These are phyloP conservation scores for Meteorus cinctellus DNA, from an alignment of 2,888 invertebrate species.

Conservation along the genomic window DNA sequence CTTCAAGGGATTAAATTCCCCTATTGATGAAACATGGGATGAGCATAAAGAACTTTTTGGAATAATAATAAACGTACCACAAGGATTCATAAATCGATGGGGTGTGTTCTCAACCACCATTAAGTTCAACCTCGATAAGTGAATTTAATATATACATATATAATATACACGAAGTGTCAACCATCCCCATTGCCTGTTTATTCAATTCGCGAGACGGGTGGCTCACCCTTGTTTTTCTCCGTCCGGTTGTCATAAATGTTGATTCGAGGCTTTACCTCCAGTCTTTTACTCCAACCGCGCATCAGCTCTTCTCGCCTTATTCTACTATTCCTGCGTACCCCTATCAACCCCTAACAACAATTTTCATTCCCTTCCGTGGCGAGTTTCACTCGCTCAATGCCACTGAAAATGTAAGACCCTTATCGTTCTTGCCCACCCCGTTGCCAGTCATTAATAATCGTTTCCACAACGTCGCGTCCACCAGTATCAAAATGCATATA, in stretches of 20 bases:
- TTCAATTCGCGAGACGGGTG: conserved; percentile 42
- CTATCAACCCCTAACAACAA: conserved; percentile 35
- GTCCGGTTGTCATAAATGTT: conserved; percentile 48
- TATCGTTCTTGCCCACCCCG: conserved; percentile 63
- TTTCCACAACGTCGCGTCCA: conserved; percentile 50
- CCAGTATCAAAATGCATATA: conserved; percentile 56
- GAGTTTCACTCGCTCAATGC: conserved; percentile 39
- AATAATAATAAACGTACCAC: conserved; percentile 34
- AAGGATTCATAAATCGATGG: conserved; percentile 19
- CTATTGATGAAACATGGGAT: conserved; percentile 37
- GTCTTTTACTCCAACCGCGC: conserved; percentile 28
- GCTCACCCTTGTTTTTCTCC: conserved; percentile 19
- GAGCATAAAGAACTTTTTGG: conserved; percentile 27
- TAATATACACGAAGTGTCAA: conserved; percentile 30
- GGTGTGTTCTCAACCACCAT: conserved; percentile 36
- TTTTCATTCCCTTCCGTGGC: conserved; percentile 33
- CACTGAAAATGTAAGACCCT: conserved; percentile 60
- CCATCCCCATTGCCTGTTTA: conserved; percentile 39
- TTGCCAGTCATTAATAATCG: conserved; percentile 44
- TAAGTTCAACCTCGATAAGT: conserved; percentile 35
- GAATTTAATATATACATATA: conserved; percentile 39
- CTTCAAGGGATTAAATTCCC: conserved; percentile 34
- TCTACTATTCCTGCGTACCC: conserved; percentile 20
- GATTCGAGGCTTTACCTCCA: conserved; percentile 40
- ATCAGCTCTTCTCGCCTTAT: not conserved